Conservation (phyloP, 2,113 vertebrate genomes). For the Lichenostomus cassidix region DNA sequence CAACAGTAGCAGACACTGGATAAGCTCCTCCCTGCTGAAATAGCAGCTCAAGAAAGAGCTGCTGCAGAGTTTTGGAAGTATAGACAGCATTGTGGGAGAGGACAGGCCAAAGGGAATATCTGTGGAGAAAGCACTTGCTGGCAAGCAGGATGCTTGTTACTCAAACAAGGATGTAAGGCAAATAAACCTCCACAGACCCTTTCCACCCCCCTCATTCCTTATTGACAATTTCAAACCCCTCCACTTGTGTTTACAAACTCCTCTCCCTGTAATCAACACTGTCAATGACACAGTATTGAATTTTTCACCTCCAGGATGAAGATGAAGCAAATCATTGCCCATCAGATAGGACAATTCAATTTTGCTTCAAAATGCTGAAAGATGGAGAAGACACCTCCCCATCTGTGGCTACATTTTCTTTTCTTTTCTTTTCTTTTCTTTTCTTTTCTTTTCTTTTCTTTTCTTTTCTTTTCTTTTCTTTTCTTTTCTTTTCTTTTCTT, state of each 20-base stretch:
- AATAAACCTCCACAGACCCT: background rate
- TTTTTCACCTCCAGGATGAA: background rate
- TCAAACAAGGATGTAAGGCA: background rate
- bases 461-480: no score
- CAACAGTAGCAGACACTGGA: background rate
- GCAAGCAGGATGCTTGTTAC: background rate
- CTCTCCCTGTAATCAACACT: background rate
- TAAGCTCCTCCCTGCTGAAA: background rate
- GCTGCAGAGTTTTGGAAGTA: background rate
- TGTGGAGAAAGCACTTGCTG: background rate
- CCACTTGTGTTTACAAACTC: background rate
- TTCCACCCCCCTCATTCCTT: background rate
- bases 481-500: background rate
- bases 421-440: rapidly evolving
- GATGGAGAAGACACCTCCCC: background rate
- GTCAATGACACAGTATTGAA: background rate
- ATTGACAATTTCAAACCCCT: background rate
- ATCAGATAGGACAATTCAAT: background rate
- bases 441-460: background rate
- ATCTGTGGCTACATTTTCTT: background rate
- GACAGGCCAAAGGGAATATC: background rate
- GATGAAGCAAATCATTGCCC: background rate
- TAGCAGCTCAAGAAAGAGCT: background rate
- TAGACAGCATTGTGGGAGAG: rapidly evolving
- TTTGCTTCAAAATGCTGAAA: background rate